Evolutionary conservation across 2,888 invertebrate genomes (phyloP), one percentile per base, ranked within the genome.

Genomic region (Macroteleia sp.): DNA sequence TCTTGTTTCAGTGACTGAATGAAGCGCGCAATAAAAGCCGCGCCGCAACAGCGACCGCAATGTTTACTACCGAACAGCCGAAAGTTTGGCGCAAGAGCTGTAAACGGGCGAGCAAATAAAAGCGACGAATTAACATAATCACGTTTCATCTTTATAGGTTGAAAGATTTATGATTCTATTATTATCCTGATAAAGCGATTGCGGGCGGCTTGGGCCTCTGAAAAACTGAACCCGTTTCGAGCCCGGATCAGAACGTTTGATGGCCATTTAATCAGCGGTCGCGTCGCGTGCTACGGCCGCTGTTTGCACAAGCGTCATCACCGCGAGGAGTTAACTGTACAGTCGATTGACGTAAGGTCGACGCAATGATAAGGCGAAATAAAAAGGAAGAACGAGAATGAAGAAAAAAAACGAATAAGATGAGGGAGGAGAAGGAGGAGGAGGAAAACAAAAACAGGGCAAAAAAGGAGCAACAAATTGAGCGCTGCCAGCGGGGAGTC

Each of bases 401-500:
- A 73, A 34, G 56, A 70, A 36, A 17, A 74, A 62, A 77, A 44
- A 57, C 66, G 77, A 78, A 57, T 54, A 66, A 46, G 25, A 36
- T 42, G 30, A n/a, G 25, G 25, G 25, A 6, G 4, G 25, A 25
- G 25, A 6, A 6, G 6, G 25, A 25, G 25, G 25, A 25, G 4
- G 25, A 25, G 6, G n/a, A 25, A 25, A 25, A 25, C 25, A 25
- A 25, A 25, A 25, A 25, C 25, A 25, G 25, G 62, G 17, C 41
- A 67, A 71, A 70, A 57, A 79, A 64, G 67, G 52, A 76, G 57
- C 71, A 71, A 67, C 71, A 61, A 76, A 79, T 79, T 76, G 59
- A 61, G 20, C 79, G 66, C 34, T 76, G 70, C 66, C 88, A 88
- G 88, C 89, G 87, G 89, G 89, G 84, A 77, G 85, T 81, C 86